These are phyloP conservation scores for Geopemphigus sp. DNA, from an alignment of 1,140 invertebrate genomes.

Conservation along the genomic window DNA sequence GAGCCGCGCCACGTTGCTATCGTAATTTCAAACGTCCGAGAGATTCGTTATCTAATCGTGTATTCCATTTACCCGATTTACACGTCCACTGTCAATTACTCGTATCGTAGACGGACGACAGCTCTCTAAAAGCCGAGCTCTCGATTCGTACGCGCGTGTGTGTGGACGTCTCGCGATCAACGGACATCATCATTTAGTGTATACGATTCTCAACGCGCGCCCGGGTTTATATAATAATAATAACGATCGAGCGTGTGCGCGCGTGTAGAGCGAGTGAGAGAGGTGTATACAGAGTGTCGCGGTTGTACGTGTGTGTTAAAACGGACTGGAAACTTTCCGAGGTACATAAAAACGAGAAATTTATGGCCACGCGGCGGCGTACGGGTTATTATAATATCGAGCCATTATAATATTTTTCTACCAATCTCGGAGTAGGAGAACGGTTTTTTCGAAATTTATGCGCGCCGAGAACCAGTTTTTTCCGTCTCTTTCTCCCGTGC, in stretches of 20 bases:
- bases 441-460: slow-evolving; percentile 43
- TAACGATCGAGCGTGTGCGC: too few species aligned
- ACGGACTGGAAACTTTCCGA: slow-evolving; percentile 29
- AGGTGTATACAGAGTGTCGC: slow-evolving; percentile 1
- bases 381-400: slow-evolving; percentile 48
- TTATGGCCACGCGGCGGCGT: slow-evolving; percentile 21
- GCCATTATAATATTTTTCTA: slow-evolving; percentile 44
- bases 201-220: too few species aligned
- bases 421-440: slow-evolving; percentile 47
- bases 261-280: too few species aligned
- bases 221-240: too few species aligned
- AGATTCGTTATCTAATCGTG: background rate
- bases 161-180: slow-evolving; percentile 3
- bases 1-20: too few species aligned
- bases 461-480: slow-evolving; percentile 40
- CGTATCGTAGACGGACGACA: too few species aligned
- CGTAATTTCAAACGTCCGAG: too few species aligned
- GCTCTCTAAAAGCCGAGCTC: background rate
- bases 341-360: slow-evolving; percentile 45
- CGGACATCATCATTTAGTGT: slow-evolving; percentile 14
- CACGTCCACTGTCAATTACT: too few species aligned
- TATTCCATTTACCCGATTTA: too few species aligned
- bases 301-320: slow-evolving; percentile 32
- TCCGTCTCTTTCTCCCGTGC: background rate
- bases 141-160: too few species aligned